Percentiles rank a stretch among this genome's conserved stretches.
These are phyloP conservation scores for Miltochrista miniata DNA, from an alignment of 2,888 invertebrate genomes.

Conservation along the genomic window DNA sequence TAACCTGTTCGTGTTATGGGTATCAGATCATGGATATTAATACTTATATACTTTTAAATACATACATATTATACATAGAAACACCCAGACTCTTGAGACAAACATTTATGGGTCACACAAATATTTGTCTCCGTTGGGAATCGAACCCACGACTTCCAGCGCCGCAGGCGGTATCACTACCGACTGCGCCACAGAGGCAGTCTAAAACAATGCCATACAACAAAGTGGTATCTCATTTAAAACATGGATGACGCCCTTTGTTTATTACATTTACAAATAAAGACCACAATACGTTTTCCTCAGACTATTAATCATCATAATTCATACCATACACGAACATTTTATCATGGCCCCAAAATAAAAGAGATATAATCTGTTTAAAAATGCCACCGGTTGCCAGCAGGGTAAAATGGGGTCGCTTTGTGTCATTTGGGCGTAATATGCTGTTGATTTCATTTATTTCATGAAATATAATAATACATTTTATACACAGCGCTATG, in stretches of 20 bases:
- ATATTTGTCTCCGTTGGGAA: too few relatives aligned
- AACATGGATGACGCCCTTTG: neutral
- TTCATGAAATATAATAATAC: constrained; percentile 16
- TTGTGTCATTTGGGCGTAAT: constrained; percentile 13
- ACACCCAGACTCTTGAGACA: too few relatives aligned
- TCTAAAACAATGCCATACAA: neutral
- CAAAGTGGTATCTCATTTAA: neutral
- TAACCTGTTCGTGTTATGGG: too few relatives aligned
- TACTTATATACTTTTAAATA: too few relatives aligned
- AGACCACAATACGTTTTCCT: neutral
- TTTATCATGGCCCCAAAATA: constrained; percentile 6
- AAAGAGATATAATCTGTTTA: constrained; percentile 15
- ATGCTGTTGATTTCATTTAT: constrained; percentile 20
- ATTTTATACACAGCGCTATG: too few relatives aligned
- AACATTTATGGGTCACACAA: too few relatives aligned
- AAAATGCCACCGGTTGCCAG: neutral
- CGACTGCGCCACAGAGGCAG: too few relatives aligned
- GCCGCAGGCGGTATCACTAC: too few relatives aligned
- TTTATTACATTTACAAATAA: neutral
- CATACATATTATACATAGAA: too few relatives aligned
- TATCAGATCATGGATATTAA: too few relatives aligned
- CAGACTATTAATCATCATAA: constrained; percentile 6
- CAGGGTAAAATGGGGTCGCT: constrained; percentile 2
- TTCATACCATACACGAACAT: neutral
- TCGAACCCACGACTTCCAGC: too few relatives aligned